Evolutionary conservation across 2,888 invertebrate species (phyloP).

Genomic region (Daptonema setosum): DNA sequence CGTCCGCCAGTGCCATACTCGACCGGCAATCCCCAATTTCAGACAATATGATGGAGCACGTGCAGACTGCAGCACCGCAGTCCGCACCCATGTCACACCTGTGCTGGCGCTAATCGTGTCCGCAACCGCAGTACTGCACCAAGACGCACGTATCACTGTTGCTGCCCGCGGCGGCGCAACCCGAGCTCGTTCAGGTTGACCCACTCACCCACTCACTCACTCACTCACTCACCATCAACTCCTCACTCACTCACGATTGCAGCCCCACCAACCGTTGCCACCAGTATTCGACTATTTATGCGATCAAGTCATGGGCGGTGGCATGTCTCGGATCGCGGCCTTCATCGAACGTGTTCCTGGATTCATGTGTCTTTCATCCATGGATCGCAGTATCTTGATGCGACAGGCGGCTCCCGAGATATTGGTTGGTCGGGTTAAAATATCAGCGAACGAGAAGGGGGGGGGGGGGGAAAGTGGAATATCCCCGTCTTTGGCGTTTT

Average conservation of each 20-base stretch:
- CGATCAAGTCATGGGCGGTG: neutral
- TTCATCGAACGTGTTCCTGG: slow-evolving; percentile 6
- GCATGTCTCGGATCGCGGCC: neutral
- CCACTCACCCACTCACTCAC: no score
- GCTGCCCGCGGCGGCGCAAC: neutral
- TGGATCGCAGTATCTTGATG: slow-evolving; percentile 1
- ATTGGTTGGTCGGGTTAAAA: slow-evolving; percentile 3
- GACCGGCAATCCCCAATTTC: no score
- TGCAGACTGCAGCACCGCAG: no score
- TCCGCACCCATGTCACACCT: neutral
- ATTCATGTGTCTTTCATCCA: neutral
- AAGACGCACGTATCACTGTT: neutral
- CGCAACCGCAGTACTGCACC: neutral
- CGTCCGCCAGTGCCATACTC: no score
- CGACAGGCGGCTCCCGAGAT: slow-evolving; percentile 4
- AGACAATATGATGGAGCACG: no score
- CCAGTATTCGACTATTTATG: neutral
- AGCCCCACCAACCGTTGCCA: no score
- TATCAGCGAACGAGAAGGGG: no score
- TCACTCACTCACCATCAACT: no score
- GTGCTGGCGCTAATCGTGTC: neutral
- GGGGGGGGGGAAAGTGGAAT: no score
- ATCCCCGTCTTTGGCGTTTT: no score
- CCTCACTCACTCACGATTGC: no score
- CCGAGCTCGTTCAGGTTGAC: no score